Evolutionary conservation across 2,113 vertebrate genomes (phyloP).

Genomic region (Cygnus buccinator): DNA sequence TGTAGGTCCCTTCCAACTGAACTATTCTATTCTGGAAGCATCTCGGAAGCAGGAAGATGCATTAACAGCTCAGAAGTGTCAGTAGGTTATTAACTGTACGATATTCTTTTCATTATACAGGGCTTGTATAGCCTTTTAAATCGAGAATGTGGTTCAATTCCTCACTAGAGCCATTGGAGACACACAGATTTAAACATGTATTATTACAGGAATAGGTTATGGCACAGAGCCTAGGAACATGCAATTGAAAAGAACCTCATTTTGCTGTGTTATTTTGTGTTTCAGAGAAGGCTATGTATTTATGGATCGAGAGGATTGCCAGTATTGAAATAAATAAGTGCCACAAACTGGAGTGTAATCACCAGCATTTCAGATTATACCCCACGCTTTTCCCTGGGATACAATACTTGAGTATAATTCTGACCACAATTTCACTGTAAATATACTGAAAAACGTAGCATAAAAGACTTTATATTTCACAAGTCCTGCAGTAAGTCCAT

Average conservation of each 20-base stretch:
- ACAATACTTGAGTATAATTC: not conserved
- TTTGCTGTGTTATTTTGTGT: not conserved
- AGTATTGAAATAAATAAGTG: not conserved
- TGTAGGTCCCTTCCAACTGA: not conserved
- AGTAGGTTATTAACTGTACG: not conserved
- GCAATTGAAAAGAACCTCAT: not conserved
- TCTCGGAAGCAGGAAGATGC: not conserved
- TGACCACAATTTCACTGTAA: not conserved
- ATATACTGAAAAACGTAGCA: no score
- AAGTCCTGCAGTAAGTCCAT: not conserved
- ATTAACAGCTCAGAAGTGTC: not conserved
- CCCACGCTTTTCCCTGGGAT: not conserved
- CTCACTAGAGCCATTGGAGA: not conserved
- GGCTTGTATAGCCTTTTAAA: not conserved
- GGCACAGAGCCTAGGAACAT: not conserved
- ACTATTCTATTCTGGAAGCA: not conserved
- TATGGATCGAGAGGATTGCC: not conserved
- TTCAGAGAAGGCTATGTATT: not conserved
- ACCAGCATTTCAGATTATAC: not conserved
- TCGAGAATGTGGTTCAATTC: not conserved
- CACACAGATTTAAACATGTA: not conserved
- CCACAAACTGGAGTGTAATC: not conserved
- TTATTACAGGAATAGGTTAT: not conserved
- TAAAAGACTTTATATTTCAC: not conserved
- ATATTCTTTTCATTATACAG: not conserved